phyloP scores from a whole-genome alignment of 2,797 vertebrate genomes.

The Chiropotes sagulatus region DNA sequence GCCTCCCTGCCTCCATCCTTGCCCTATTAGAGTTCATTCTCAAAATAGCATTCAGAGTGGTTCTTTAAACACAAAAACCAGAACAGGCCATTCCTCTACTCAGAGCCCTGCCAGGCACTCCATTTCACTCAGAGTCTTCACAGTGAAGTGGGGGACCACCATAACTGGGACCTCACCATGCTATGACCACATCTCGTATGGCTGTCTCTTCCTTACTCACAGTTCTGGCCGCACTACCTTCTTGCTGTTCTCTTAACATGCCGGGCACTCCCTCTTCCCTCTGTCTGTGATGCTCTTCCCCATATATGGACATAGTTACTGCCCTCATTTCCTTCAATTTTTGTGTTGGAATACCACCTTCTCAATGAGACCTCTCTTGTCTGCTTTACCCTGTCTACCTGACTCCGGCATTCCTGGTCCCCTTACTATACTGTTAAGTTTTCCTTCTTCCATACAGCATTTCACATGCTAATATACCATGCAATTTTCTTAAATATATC shows the following conservation, averaged over 20 bases:
- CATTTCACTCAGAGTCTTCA: not conserved
- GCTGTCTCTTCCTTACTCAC: accelerated
- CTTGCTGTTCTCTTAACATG: not conserved
- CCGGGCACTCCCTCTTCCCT: not conserved
- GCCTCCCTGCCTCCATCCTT: not conserved
- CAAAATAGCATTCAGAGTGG: not conserved
- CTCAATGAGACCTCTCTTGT: not conserved
- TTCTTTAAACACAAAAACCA: not conserved
- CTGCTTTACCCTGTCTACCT: not conserved
- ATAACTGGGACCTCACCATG: not conserved
- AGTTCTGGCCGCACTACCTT: not conserved
- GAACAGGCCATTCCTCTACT: not conserved
- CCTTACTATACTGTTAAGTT: not conserved
- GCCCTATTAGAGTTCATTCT: not conserved
- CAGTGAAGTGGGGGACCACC: not conserved
- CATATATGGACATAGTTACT: accelerated
- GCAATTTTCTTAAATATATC: not conserved
- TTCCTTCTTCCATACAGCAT: not conserved
- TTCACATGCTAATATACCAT: not conserved
- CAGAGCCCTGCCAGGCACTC: not conserved
- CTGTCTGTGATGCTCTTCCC: not conserved
- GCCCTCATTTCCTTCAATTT: not conserved
- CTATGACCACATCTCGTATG: too few species aligned
- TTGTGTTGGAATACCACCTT: not conserved
- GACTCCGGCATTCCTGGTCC: not conserved